Evolutionary conservation across 2,797 vertebrate species (phyloP), one percentile per base, ranked within the genome.

Genomic region (Pseudomugil gertrudae): DNA sequence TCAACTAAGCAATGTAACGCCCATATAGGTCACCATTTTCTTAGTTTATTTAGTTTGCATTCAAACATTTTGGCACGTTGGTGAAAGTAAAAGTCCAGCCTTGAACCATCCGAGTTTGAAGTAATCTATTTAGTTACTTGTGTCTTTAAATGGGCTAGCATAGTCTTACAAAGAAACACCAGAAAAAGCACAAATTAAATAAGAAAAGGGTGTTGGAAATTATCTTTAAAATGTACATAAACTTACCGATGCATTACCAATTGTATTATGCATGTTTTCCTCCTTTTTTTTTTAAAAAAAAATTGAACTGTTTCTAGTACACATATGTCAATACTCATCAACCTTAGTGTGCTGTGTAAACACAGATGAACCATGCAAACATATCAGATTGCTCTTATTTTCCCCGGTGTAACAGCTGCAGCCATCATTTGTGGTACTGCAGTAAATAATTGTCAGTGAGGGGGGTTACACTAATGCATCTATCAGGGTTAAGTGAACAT

Each of bases 401-500:
- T 14, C 19, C 8, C 67, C 52, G 36, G 19, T 63, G n/a, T 15
- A n/a, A 63, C 17, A 54, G 13, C 13, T 33, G 36, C 11, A 52
- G 53, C 64, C 53, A 32, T 48, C 50, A 52, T 27, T 58, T 56
- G 19, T 33, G 36, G 15, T 26, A 2, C 48, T 33, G 40, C 1
- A 7, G 72, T 85, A 79, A 73, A 71, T 82, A 53, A 75, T 82
- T 73, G 15, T 13, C 74, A 60, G 7, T 2, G 23, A 3, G 4
- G 43, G 52, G 7, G 45, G 56, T 45, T 60, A 36, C 40, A 26
- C 9, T 21, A 27, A 43, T 40, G 4, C 19, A 52, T 38, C 15
- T 23, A 50, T 6, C 19, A 47, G 30, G 24, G 53, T 33, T 48
- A 50, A 52, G 14, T 14, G 21, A 7, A 26, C 23, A 26, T 24